Evolutionary conservation across 2,113 vertebrate genomes (phyloP).

Genomic region (Chaetodon auriga): DNA sequence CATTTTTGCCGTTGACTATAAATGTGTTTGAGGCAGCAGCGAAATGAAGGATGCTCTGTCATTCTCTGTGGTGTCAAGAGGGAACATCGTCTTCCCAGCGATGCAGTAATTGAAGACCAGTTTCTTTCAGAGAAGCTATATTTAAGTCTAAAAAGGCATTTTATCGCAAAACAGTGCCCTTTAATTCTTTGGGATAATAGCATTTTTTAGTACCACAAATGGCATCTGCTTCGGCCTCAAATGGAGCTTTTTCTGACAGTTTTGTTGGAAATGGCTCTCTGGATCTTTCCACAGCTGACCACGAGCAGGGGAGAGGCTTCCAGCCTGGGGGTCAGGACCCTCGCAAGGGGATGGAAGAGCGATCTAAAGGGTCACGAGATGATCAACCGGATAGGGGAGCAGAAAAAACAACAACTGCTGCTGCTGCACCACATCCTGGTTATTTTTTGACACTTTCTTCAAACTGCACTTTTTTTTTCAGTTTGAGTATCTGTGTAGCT

Average conservation of each 20-base stretch:
- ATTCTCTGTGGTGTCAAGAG: slow-evolving; percentile 5
- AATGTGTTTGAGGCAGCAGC: neutral
- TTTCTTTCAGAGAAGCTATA: neutral
- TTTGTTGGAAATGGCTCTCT: neutral
- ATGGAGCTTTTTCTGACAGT: neutral
- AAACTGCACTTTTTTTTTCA: too few relatives aligned
- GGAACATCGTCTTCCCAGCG: slow-evolving; percentile 4
- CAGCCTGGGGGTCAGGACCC: neutral
- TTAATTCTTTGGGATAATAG: too few relatives aligned
- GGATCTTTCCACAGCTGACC: neutral
- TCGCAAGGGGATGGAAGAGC: neutral
- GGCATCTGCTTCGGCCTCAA: too few relatives aligned
- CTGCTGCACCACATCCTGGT: too few relatives aligned
- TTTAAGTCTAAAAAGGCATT: neutral
- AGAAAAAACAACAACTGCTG: neutral
- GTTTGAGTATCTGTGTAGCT: neutral
- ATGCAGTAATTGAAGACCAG: slow-evolving; percentile 2
- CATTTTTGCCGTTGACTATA: neutral
- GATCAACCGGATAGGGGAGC: neutral
- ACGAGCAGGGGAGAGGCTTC: neutral
- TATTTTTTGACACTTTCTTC: neutral
- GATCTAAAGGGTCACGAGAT: neutral
- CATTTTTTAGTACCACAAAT: neutral
- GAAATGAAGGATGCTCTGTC: neutral
- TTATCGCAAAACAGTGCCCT: too few relatives aligned